Evolutionary conservation across 2,797 vertebrate genomes (phyloP).

Genomic region (Graptemys geographica): DNA sequence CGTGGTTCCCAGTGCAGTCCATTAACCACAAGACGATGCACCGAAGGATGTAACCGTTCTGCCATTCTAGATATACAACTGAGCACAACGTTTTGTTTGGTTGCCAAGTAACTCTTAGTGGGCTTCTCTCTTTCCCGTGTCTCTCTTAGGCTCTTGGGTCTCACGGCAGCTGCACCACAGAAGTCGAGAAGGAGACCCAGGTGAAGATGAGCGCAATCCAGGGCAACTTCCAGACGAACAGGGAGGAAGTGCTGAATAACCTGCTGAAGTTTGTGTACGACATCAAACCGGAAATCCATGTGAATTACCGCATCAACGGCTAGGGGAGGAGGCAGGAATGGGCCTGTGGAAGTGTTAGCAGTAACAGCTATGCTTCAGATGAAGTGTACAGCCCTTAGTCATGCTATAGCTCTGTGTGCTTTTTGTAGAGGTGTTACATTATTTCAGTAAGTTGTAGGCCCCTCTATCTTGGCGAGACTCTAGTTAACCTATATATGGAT

Average conservation of each 20-base stretch:
- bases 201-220: constrained; percentile 84
- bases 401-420: constrained; percentile 18
- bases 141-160: constrained; percentile 80
- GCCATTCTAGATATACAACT: neutral
- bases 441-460: constrained; percentile 65
- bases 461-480: constrained; percentile 22
- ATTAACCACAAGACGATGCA: neutral
- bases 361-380: constrained; percentile 17
- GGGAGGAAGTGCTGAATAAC: constrained; percentile 82
- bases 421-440: constrained; percentile 67
- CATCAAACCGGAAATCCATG: constrained; percentile 85
- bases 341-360: neutral
- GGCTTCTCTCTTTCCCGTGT: neutral
- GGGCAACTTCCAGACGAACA: constrained; percentile 82
- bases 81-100: fast-evolving
- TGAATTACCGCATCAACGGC: constrained; percentile 85
- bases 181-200: constrained; percentile 85
- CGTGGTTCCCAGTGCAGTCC: neutral
- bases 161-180: constrained; percentile 84
- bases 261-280: constrained; percentile 83
- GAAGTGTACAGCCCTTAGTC: constrained; percentile 50
- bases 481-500: constrained; percentile 17
- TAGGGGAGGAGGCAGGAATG: constrained; percentile 50
- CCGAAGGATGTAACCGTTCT: neutral
- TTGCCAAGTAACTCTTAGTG: neutral